Base-by-base conservation (phyloP, 2,113 vertebrate genomes). In the Astur gentilis region DNA sequence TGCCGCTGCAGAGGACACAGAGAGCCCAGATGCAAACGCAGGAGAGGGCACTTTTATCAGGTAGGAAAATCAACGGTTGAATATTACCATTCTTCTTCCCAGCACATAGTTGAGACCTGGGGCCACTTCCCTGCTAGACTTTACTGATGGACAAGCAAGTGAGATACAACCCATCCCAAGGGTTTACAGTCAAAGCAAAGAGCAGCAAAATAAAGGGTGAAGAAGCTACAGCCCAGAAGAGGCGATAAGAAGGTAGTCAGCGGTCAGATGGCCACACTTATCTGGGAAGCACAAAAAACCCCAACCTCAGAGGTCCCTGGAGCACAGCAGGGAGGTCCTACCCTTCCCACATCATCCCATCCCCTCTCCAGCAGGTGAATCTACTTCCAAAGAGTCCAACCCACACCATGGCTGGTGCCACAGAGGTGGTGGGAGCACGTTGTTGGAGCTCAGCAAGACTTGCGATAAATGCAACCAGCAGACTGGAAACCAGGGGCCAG, bases 401-500 rank as follows among this genome's bases (percentile, higher is more conserved):
- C 23, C 25, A 0, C 22, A 6, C 47, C 54, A 3, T 0, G 10
- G 71, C 19, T 27, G 36, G 31, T 31, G 34, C 42, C 77, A 26
- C 16, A 0, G 38, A 23, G 70, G 10, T 6, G 42, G 31, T 44
- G 50, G 57, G 55, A 84, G n/a, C 8, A 6, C 18, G 0, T 0
- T 45, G 57, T 8, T 15, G 45, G 3, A 52, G 11, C 29, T 83
- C 78, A 44, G 58, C 17, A 18, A 66, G 44, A 47, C 6, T 9
- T 6, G 29, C 31, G n/a, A 32, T 1, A 42, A 79, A n/a, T 1
- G 34, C 3, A 1, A 49, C 47, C 40, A 44, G 36, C 18, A 62
- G 54, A 40, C 10, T 44, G 55, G 49, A 67, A 87, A 70, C 9
- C 32, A 36, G 27, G 22, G 22, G 42, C 52, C 55, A 18, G 57